Conservation (phyloP, 2,113 vertebrate genomes). For the Grantiella picta region DNA sequence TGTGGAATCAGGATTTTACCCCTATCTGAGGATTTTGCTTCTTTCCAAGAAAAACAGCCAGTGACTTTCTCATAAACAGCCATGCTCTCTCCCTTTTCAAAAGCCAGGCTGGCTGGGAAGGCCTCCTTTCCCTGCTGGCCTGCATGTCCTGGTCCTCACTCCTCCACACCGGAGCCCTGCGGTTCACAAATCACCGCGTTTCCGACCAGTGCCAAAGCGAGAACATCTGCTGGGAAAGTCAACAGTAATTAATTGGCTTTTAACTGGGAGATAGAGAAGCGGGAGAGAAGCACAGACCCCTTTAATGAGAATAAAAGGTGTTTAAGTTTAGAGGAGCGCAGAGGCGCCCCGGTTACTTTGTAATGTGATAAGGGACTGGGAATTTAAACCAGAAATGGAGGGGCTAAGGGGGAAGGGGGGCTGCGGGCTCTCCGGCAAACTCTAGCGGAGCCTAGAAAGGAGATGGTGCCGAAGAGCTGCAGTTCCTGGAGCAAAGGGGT, state of each 20-base stretch:
- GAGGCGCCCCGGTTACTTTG: slow-evolving; percentile 6
- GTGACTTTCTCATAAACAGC: slow-evolving; percentile 54
- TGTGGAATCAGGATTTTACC: slow-evolving; percentile 72
- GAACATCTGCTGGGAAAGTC: slow-evolving; percentile 64
- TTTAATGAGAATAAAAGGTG: slow-evolving; percentile 64
- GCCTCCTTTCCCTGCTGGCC: background rate
- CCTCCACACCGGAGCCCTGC: slow-evolving; percentile 11
- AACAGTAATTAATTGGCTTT: slow-evolving; percentile 62
- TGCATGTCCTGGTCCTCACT: background rate
- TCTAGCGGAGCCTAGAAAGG: background rate
- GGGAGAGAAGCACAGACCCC: background rate
- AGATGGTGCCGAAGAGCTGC: background rate
- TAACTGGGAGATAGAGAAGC: slow-evolving; percentile 46
- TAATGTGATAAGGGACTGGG: slow-evolving; percentile 49
- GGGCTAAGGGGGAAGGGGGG: background rate
- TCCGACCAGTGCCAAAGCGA: slow-evolving; percentile 2
- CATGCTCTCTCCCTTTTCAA: slow-evolving; percentile 22
- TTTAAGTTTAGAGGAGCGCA: slow-evolving; percentile 3
- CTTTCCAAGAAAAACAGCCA: slow-evolving; percentile 70
- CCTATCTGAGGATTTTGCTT: slow-evolving; percentile 61
- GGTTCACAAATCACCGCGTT: slow-evolving; percentile 38
- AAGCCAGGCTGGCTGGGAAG: background rate
- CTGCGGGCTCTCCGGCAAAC: background rate
- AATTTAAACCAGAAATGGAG: slow-evolving; percentile 42
- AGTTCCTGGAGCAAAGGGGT: background rate